These are phyloP conservation scores for Tachysurus vachellii DNA, from an alignment of 2,113 vertebrate species.

Conservation along the genomic window DNA sequence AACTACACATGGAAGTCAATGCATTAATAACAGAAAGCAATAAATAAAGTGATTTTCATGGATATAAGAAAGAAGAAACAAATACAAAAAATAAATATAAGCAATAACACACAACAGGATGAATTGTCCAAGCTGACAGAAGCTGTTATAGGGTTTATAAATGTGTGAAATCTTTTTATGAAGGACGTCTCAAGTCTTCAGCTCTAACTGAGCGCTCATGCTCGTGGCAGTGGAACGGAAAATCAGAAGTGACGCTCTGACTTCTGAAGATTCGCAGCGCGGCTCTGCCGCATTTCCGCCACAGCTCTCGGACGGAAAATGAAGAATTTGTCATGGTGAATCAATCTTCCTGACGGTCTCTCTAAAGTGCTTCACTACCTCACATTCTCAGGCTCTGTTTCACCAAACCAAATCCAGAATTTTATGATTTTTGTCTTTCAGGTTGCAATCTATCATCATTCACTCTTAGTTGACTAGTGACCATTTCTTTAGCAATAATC, in stretches of 20 bases:
- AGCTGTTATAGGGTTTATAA: not conserved
- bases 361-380: constrained; percentile 60
- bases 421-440: not conserved
- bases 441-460: not conserved
- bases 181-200: constrained; percentile 9
- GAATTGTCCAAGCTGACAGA: not conserved
- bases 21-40: not conserved
- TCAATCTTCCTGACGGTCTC: constrained; percentile 66
- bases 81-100: not conserved
- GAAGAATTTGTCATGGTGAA: constrained; percentile 61
- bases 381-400: constrained; percentile 65
- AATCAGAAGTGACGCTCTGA: not conserved
- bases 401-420: constrained; percentile 26
- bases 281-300: constrained; percentile 34
- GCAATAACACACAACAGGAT: not conserved
- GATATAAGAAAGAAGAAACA: not conserved
- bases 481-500: not conserved
- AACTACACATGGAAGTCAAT: constrained; percentile 69
- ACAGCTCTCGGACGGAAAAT: constrained; percentile 66
- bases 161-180: not conserved
- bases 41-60: not conserved
- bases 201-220: not conserved
- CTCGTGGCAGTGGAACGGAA: not conserved
- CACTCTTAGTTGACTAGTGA: not conserved
- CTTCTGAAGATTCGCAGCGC: not conserved